Evolutionary conservation across 2,888 invertebrate species (phyloP), one percentile per base, ranked within the genome.

Genomic region (Drosophila vallismaia): DNA sequence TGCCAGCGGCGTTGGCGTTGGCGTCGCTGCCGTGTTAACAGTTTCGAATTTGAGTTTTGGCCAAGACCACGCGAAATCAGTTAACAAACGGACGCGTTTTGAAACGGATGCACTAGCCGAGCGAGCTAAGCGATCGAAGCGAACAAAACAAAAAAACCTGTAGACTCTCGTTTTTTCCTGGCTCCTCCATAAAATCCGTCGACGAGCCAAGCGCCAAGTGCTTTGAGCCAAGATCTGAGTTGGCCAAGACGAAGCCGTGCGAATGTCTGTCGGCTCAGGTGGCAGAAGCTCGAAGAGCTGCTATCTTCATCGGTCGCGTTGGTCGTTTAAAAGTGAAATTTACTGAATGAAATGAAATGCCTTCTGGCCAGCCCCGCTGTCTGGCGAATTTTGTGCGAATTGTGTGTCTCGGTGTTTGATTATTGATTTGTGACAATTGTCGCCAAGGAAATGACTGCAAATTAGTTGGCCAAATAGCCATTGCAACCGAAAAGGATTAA

Each of bases 1-100:
- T 29, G 56, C 12, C 59, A 38, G 38, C 46, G 54, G 42, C 46
- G 54, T 45, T 51, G 14, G 52, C 57, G 59, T 19, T 19, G 19
- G 19, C 19, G 19, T 12, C 49, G 42, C 58, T 50, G 54, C 44
- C 49, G 54, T 57, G 63, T 78, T 66, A 82, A 77, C 80, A 73
- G 82, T 87, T 87, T 85, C 77, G 82, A 82, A 80, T 85, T 83
- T 77, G 75, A 76, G 81, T 86, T 84, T 84, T 85, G 85, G 86
- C 75, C 73, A 74, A 82, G 77, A 84, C 86, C 86, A 76, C 88
- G 86, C 89, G 84, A 89, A 90, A 85, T 89, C 89, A 90, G 89
- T 90, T 90, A 89, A 88, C 86, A 79, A 88, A 88, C 89, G 89
- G 89, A 89, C 89, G 80, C 83, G 84, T 85, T 80, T 80, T 82